Evolutionary conservation across 2,888 invertebrate genomes (phyloP).

Genomic region (Yponomeuta sedellus): DNA sequence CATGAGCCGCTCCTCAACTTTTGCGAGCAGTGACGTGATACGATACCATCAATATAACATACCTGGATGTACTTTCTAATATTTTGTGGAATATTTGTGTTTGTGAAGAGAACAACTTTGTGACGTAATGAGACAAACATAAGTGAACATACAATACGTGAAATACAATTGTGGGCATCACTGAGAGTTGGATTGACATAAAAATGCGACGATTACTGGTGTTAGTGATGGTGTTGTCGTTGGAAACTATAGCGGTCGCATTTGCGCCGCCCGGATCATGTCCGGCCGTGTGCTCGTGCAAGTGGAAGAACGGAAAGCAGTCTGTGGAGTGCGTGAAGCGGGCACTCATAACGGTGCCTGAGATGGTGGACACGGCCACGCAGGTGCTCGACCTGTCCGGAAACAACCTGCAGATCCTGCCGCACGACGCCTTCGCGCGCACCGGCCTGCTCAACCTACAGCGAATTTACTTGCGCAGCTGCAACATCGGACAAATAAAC

Average conservation of each 20-base stretch:
- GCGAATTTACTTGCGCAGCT: slow-evolving; percentile 88
- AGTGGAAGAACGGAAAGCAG: slow-evolving; percentile 96
- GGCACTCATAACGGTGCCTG: slow-evolving; percentile 88
- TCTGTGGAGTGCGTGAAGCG: slow-evolving; percentile 93
- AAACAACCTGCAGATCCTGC: slow-evolving; percentile 89
- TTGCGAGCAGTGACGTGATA: slow-evolving; percentile 75
- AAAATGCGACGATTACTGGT: slow-evolving; percentile 71
- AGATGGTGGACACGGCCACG: slow-evolving; percentile 90
- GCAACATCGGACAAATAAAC: slow-evolving; percentile 91
- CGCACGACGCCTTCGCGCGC: slow-evolving; percentile 87
- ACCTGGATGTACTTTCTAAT: slow-evolving; percentile 29
- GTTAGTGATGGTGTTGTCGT: slow-evolving; percentile 64
- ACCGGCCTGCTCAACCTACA: slow-evolving; percentile 91
- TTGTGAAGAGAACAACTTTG: slow-evolving; percentile 12
- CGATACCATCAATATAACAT: slow-evolving; percentile 42
- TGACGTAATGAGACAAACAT: slow-evolving; percentile 21
- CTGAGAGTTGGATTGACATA: slow-evolving; percentile 34
- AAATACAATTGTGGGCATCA: neutral
- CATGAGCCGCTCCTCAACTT: slow-evolving; percentile 78
- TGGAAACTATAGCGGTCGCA: slow-evolving; percentile 56
- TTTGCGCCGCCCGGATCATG: slow-evolving; percentile 78
- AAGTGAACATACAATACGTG: slow-evolving; percentile 1
- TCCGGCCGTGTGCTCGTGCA: slow-evolving; percentile 89
- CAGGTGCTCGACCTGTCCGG: slow-evolving; percentile 94
- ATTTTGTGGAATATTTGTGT: slow-evolving; percentile 27